Base-by-base conservation (phyloP, 2,797 vertebrate genomes). In the Emys orbicularis region DNA sequence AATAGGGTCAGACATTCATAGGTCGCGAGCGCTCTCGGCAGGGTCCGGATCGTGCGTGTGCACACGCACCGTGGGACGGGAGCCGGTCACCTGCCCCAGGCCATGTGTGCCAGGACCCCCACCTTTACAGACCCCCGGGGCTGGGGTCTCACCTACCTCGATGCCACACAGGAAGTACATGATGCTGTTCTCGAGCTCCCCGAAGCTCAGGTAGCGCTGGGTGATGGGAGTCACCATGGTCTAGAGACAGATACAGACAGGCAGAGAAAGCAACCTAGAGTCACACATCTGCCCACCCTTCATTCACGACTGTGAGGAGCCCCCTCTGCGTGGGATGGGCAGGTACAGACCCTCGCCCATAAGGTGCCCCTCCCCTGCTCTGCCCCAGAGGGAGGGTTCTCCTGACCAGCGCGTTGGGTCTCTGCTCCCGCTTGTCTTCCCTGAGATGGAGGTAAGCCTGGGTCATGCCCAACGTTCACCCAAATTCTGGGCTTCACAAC, bases 211-310 rank as follows among this genome's bases (percentile, higher is more conserved):
- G 97, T 98, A 98, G 89, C 96, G 98, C 97, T 99, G 99, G 1
- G 99, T 99, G 94, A 99, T 76, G 1, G 99, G 99, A 6, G 99
- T 99, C 96, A 99, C 98, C 98, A 99, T 99, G 8, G 99, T 99
- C 99, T 93, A 41, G 34, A 79, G 68, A 98, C 94, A 19, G 54
- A 81, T 31, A 41, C 34, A 89, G 41, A 27, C 9, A 83, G 29
- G 68, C 5, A 25, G 5, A 21, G 59, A 61, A 34, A 8, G 6
- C 31, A 18, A 6, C 61, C 31, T 65, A 34, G 31, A 16, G 34
- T 68, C 61, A 37, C 8, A 18, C 31, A 3, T 44, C 23, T 27
- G 21, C 21, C 12, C 74, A 77, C 25, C 7, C 74, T 49, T 7
- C 74, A 18, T 8, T 44, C 41, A 29, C 12, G 5, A 6, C 41